Percentiles rank a stretch among this genome's conserved stretches.
Evolutionary conservation across 2,113 vertebrate species (phyloP).

Genomic region (Sceloporus tristichus): DNA sequence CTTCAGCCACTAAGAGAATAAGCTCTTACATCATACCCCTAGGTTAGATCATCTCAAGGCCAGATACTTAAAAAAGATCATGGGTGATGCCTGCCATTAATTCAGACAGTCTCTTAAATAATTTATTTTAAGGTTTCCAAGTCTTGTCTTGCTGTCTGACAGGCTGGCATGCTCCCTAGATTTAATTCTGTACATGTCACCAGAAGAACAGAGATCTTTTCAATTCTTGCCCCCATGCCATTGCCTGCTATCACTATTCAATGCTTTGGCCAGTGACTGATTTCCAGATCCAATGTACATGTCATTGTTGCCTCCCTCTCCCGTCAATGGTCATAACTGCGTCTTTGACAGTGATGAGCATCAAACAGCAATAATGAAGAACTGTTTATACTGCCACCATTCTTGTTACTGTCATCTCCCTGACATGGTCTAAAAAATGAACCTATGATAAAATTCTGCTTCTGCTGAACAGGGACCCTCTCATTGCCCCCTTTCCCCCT

Average conservation of each 20-base stretch:
- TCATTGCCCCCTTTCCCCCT: not conserved
- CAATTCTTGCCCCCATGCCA: not conserved
- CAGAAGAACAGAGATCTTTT: conserved; percentile 34
- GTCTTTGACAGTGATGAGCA: not conserved
- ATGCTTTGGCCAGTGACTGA: not conserved
- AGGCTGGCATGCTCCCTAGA: conserved; percentile 15
- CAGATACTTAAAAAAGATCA: not conserved
- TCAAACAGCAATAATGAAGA: not conserved
- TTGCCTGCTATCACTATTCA: not conserved
- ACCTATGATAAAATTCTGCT: not conserved
- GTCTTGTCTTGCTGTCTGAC: conserved; percentile 49
- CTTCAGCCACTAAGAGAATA: not conserved
- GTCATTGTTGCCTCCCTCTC: not conserved
- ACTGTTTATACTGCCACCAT: not conserved
- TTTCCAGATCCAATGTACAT: not conserved
- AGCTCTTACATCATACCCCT: not conserved
- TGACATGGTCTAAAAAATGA: not conserved
- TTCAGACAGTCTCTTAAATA: conserved; percentile 57
- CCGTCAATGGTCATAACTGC: rapidly evolving
- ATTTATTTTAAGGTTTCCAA: conserved; percentile 26
- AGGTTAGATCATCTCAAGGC: not conserved
- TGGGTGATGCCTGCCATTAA: conserved; percentile 9
- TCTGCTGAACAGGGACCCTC: conserved; percentile 15
- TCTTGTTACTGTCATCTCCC: not conserved
- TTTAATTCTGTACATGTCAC: conserved; percentile 34